Percentiles rank a stretch among this genome's conserved stretches.
phyloP scores from a whole-genome alignment of 2,113 vertebrate species.

The Lanius collurio region DNA sequence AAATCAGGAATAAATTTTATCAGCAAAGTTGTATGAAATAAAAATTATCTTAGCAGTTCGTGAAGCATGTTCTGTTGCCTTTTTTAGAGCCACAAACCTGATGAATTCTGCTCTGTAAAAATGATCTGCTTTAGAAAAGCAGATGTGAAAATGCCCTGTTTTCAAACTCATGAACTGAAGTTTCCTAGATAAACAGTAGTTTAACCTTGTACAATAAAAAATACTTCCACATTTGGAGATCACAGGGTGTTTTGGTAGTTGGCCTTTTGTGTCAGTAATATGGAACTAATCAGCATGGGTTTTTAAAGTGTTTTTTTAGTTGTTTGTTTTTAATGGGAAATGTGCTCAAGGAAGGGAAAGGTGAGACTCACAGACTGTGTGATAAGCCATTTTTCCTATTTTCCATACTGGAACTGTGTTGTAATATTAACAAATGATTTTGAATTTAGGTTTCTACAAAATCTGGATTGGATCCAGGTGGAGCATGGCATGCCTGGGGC shows the following conservation, averaged over 20 bases:
- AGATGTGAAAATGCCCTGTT: neutral
- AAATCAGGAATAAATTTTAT: neutral
- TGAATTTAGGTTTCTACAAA: conserved; percentile 91
- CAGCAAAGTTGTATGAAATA: neutral
- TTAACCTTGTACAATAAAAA: neutral
- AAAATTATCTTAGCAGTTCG: neutral
- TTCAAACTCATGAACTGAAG: neutral
- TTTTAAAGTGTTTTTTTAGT: neutral
- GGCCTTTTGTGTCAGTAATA: neutral
- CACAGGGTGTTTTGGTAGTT: neutral
- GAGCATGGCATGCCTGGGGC: conserved; percentile 97
- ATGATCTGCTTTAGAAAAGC: neutral
- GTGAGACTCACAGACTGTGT: neutral
- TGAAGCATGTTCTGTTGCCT: neutral
- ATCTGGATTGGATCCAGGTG: conserved; percentile 88
- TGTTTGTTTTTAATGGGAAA: neutral
- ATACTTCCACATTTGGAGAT: neutral
- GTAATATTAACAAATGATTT: neutral
- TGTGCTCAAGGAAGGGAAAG: neutral
- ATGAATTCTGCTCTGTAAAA: neutral
- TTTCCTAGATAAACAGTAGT: neutral
- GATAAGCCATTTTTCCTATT: neutral
- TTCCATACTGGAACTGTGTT: neutral
- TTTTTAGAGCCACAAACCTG: neutral
- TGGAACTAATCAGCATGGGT: fast-evolving